Conservation (phyloP, 2,797 vertebrate species). For the Scomberomorus guttatus region DNA sequence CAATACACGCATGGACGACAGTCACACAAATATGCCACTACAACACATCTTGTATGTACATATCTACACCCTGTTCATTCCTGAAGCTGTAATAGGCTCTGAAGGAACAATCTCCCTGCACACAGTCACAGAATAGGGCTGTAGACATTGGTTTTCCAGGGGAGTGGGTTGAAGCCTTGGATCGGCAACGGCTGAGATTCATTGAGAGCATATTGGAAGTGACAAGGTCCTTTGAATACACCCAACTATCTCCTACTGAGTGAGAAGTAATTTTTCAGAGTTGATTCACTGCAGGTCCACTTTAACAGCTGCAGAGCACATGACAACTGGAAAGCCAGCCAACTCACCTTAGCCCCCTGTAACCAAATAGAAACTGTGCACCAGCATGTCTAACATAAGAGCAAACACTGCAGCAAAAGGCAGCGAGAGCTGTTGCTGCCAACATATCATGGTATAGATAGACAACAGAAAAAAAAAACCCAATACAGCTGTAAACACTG, state of each 20-base stretch:
- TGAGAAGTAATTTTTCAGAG: slow-evolving; percentile 81
- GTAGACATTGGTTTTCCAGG: slow-evolving; percentile 69
- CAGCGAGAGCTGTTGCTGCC: slow-evolving; percentile 30
- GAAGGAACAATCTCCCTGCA: slow-evolving; percentile 81
- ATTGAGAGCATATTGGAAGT: slow-evolving; percentile 84
- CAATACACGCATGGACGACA: slow-evolving; percentile 19
- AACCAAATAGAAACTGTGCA: slow-evolving; percentile 48
- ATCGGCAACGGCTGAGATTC: slow-evolving; percentile 75
- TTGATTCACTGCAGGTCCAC: slow-evolving; percentile 78
- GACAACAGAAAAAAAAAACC: not conserved
- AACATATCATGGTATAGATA: slow-evolving; percentile 21
- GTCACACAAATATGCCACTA: slow-evolving; percentile 26
- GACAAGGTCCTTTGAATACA: slow-evolving; percentile 86
- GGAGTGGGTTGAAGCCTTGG: slow-evolving; percentile 60
- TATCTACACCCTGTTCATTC: slow-evolving; percentile 69
- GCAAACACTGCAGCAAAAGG: slow-evolving; percentile 22
- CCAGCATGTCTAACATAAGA: slow-evolving; percentile 37
- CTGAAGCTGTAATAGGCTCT: slow-evolving; percentile 73
- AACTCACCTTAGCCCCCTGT: slow-evolving; percentile 49
- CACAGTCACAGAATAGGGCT: slow-evolving; percentile 52
- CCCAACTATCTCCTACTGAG: slow-evolving; percentile 76
- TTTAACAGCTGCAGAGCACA: slow-evolving; percentile 73
- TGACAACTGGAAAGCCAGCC: slow-evolving; percentile 61
- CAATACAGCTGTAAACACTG: slow-evolving; percentile 42
- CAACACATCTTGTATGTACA: slow-evolving; percentile 48